Evolutionary conservation across 1,140 invertebrate genomes (phyloP).

Genomic region (Rhagoletis pomonella): DNA sequence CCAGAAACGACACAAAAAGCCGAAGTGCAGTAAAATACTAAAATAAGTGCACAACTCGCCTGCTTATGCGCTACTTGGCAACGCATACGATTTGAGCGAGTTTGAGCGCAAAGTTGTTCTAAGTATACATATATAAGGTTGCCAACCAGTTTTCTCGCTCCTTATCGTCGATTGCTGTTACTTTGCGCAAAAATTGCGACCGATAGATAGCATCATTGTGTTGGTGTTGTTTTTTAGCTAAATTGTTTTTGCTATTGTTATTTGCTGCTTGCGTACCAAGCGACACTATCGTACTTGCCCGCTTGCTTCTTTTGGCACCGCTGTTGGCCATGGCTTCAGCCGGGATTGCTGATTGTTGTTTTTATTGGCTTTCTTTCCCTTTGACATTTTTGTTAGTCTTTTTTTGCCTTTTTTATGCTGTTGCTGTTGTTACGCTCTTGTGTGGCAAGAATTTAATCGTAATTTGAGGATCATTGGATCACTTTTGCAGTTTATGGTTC

Average conservation of each 20-base stretch:
- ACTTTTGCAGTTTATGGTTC: constrained; percentile 43
- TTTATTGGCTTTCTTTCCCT: background rate
- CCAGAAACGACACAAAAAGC: background rate
- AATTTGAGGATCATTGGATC: constrained; percentile 52
- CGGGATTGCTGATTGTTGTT: background rate
- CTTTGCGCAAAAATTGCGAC: background rate
- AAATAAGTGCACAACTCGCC: background rate
- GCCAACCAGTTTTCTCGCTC: background rate
- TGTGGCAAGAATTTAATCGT: constrained; percentile 41
- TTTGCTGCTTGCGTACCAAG: background rate
- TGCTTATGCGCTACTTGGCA: background rate
- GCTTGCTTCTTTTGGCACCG: background rate
- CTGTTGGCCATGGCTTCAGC: background rate
- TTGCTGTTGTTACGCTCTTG: background rate
- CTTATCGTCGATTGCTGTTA: background rate
- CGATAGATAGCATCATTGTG: background rate
- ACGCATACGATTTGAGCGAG: background rate
- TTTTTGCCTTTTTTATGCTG: background rate
- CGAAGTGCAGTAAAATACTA: background rate
- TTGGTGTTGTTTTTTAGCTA: constrained; percentile 15
- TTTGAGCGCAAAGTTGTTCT: background rate
- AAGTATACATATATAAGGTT: background rate
- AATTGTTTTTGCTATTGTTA: background rate
- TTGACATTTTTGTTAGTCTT: background rate
- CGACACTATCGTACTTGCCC: background rate